Base-by-base conservation (phyloP, 2,888 invertebrate genomes). In the Eristalinus sepulchralis region DNA sequence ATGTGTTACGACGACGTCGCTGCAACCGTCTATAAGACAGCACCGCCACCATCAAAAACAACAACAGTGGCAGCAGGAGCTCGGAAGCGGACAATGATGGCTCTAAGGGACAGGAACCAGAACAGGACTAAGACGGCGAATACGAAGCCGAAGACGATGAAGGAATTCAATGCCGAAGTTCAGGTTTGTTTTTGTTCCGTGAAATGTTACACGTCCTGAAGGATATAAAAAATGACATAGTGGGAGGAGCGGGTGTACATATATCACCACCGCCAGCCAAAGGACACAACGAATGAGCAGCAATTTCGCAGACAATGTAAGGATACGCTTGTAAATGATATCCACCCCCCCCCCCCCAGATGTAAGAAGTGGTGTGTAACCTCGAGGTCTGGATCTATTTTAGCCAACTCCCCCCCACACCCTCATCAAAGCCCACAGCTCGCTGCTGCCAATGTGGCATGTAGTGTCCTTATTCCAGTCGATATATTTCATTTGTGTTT, bases 391-490 rank as follows among this genome's bases (percentile, higher is more conserved):
- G 72, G 68, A 77, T 78, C 60, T 73, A 70, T 77, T 67, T 73
- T 33, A 64, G 27, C 68, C 72, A 72, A 10, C 66, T 55, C 59
- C 63, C 39, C n/a, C 13, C n/a, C n/a, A 5, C n/a, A 20, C 24
- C 55, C 27, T 33, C 13, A 22, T 33, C 3, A 13, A 11, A 2
- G 24, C n/a, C 5, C 47, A 62, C 33, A 10, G 17, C 24, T 20
- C 47, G 17, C 53, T 11, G 47, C 64, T 71, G 39, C 71, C 79
- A 79, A 60, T 78, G 81, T 85, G 72, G 68, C 85, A 77, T 85
- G 82, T 85, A 85, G 77, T 73, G 81, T 81, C 81, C 81, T 85
- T 85, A 85, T 85, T 85, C 82, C 81, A 85, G 81, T 85, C 85
- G 82, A 85, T 85, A 82, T 82, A 85, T 85, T 85, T 85, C 82